Percentiles rank a stretch among this genome's conserved stretches.
Evolutionary conservation across 2,113 vertebrate species (phyloP).

Genomic region (Apteryx mantelli): DNA sequence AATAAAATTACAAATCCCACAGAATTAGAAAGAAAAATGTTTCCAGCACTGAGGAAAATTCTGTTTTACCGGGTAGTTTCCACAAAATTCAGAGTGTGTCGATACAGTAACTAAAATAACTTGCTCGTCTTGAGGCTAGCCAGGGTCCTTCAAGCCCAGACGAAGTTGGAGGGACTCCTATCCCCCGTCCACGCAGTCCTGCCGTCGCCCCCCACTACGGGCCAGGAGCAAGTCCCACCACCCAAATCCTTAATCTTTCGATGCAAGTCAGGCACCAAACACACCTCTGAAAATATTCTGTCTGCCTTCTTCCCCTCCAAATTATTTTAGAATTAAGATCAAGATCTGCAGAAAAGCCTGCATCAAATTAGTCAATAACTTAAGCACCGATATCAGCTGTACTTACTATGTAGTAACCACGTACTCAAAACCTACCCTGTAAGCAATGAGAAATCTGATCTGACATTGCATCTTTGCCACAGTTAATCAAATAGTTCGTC

Average conservation of each 20-base stretch:
- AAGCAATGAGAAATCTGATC: constrained; percentile 38
- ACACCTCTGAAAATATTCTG: not conserved
- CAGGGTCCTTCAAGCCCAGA: not conserved
- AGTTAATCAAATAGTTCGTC: constrained; percentile 24
- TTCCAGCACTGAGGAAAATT: not conserved
- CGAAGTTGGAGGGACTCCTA: rapidly evolving
- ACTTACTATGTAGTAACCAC: not conserved
- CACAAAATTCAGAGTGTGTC: not conserved
- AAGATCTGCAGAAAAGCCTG: constrained; percentile 26
- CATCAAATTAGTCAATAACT: not conserved
- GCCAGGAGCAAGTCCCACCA: not conserved
- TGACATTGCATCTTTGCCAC: constrained; percentile 16
- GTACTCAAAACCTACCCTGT: not conserved
- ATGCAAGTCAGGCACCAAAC: not conserved
- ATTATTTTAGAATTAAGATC: constrained; percentile 43
- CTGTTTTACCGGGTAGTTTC: not conserved
- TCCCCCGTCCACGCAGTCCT: not conserved
- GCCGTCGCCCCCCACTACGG: not conserved
- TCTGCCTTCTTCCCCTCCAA: not conserved
- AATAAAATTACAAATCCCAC: constrained; percentile 10
- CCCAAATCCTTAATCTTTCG: not conserved
- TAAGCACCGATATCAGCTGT: not conserved
- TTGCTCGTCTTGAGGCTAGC: not conserved
- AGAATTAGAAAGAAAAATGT: not conserved
- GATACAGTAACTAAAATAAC: not conserved